Percentiles rank a stretch among this genome's conserved stretches.
phyloP scores from a whole-genome alignment of 2,888 invertebrate species.

The Drosophila paranaensis region DNA sequence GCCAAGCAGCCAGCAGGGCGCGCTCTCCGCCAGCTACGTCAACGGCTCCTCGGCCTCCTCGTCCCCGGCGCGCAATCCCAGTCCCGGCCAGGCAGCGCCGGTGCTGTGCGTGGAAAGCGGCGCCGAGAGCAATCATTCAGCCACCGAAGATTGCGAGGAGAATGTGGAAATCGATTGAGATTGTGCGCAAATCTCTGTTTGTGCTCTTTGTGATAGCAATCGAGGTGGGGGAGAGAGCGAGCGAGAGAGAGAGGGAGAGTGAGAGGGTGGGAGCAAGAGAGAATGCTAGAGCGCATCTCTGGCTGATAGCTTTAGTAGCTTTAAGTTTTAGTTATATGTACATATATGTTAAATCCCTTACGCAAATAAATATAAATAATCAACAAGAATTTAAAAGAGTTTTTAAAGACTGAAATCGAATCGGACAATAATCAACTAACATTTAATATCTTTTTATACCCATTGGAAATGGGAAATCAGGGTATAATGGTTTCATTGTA shows the following conservation, averaged over 20 bases:
- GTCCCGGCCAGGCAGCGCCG: constrained; percentile 53
- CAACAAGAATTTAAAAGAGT: not conserved
- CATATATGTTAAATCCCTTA: constrained; percentile 20
- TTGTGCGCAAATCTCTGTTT: not conserved
- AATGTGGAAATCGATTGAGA: constrained; percentile 85
- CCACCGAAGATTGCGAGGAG: constrained; percentile 83
- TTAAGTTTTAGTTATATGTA: constrained; percentile 60
- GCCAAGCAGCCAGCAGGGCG: constrained; percentile 58
- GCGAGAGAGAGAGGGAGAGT: not conserved
- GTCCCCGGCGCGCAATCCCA: constrained; percentile 67
- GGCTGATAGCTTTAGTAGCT: constrained; percentile 72
- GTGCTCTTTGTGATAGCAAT: constrained; percentile 62
- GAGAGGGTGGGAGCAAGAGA: not conserved
- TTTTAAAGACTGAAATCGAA: not conserved
- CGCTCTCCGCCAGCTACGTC: constrained; percentile 43
- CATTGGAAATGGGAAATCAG: too few species aligned
- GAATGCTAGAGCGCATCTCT: constrained; percentile 9
- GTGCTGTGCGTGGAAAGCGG: constrained; percentile 64
- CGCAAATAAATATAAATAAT: constrained; percentile 19
- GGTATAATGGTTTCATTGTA: too few species aligned
- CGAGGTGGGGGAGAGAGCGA: constrained; percentile 9
- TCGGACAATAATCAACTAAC: too few species aligned
- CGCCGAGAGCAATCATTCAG: constrained; percentile 73
- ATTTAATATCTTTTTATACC: too few species aligned
- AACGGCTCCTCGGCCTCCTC: constrained; percentile 77